A percentile compares a stretch with the other conserved stretches of the same genome.
Conservation (phyloP, 2,888 invertebrate genomes). For the Branchinecta sandiegonensis region DNA sequence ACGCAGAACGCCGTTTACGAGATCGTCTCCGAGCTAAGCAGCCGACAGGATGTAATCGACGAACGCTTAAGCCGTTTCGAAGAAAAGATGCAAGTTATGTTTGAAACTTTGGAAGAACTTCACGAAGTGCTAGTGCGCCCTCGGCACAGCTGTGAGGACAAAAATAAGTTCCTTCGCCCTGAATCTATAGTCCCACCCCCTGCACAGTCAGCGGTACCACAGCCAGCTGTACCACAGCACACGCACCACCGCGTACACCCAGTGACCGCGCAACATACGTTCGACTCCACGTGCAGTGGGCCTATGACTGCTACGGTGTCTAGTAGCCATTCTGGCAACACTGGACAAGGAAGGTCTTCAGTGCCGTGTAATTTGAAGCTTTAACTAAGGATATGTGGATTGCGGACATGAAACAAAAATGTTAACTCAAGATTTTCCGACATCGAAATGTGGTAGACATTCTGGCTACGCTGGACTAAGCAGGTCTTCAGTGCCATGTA, state of each 20-base stretch:
- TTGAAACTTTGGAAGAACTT: constrained; percentile 52
- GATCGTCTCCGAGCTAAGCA: constrained; percentile 93
- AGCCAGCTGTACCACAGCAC: background rate
- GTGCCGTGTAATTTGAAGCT: constrained; percentile 11
- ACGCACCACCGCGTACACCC: background rate
- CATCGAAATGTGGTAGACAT: too few species aligned
- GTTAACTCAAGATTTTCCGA: too few species aligned
- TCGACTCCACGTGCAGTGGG: constrained; percentile 9
- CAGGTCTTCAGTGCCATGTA: too few species aligned
- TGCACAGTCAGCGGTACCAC: constrained; percentile 2
- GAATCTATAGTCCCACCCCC: constrained; percentile 26
- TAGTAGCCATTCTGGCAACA: constrained; percentile 12
- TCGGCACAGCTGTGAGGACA: constrained; percentile 24
- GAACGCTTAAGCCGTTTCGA: constrained; percentile 83
- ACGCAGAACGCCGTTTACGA: constrained; percentile 96
- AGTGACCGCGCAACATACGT: background rate
- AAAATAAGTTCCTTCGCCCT: constrained; percentile 28
- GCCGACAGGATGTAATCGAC: constrained; percentile 81
- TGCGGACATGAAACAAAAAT: too few species aligned
- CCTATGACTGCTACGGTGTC: constrained; percentile 10
- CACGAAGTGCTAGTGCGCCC: constrained; percentile 32
- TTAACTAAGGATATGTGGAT: background rate
- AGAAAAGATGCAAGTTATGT: constrained; percentile 70
- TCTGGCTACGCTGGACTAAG: too few species aligned
- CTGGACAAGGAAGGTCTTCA: constrained; percentile 7